Percentiles rank a stretch among this genome's conserved stretches.
These are phyloP conservation scores for Rhinophrynus dorsalis DNA, from an alignment of 2,797 vertebrate genomes.

Conservation along the genomic window DNA sequence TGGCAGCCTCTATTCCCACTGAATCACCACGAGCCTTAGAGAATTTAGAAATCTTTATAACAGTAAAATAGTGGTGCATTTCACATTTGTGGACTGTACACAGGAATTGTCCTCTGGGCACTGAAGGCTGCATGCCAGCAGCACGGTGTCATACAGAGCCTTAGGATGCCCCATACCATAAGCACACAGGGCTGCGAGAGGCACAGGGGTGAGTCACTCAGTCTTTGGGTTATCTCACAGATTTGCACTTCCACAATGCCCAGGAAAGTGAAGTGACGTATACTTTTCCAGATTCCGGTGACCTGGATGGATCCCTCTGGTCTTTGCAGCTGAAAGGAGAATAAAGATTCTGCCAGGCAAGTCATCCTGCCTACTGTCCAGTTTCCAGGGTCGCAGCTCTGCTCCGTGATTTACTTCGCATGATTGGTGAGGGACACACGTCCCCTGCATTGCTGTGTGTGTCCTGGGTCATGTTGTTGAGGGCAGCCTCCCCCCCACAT, in stretches of 20 bases:
- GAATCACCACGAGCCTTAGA: not conserved
- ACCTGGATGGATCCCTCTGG: too few species aligned
- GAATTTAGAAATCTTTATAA: conserved; percentile 35
- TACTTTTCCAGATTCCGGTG: too few species aligned
- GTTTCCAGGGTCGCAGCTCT: not conserved
- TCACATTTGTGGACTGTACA: conserved; percentile 23
- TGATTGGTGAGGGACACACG: not conserved
- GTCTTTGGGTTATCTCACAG: not conserved
- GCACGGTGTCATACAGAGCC: not conserved
- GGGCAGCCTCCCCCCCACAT: too few species aligned
- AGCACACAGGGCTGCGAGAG: too few species aligned
- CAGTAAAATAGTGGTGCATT: conserved; percentile 2
- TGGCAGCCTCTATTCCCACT: not conserved
- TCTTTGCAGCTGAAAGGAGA: not conserved
- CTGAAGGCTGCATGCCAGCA: not conserved
- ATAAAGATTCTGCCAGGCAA: too few species aligned
- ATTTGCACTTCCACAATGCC: not conserved
- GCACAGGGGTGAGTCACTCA: not conserved
- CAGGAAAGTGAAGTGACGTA: too few species aligned
- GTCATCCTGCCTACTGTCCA: too few species aligned
- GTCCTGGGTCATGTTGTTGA: too few species aligned
- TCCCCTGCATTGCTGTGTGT: not conserved
- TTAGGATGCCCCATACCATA: not conserved
- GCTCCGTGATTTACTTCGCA: too few species aligned
- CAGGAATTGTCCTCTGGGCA: not conserved